Percentiles rank a stretch among this genome's conserved stretches.
Evolutionary conservation across 2,888 invertebrate species (phyloP).

Genomic region (Carterocephalus palaemon): DNA sequence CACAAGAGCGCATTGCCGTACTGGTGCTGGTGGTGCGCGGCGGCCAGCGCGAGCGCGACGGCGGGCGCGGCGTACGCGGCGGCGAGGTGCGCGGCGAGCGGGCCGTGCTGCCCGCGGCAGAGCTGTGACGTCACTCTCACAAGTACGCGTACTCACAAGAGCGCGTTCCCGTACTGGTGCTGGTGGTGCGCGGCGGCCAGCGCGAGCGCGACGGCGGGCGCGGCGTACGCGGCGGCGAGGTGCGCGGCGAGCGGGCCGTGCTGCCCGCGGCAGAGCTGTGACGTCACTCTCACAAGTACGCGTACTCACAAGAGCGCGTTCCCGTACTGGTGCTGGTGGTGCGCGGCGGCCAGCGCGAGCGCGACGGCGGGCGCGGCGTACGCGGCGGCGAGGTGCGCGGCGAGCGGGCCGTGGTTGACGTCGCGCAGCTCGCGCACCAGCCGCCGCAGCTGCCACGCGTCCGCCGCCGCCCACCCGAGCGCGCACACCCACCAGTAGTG

Average conservation of each 20-base stretch:
- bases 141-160: constrained; percentile 87
- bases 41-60: too few species aligned
- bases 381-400: constrained; percentile 94
- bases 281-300: not conserved
- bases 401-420: constrained; percentile 96
- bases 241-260: constrained; percentile 96
- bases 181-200: constrained; percentile 94
- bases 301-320: constrained; percentile 94
- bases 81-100: too few species aligned
- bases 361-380: constrained; percentile 95
- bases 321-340: constrained; percentile 96
- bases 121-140: not conserved
- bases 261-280: constrained; percentile 98
- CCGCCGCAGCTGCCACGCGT: constrained; percentile 94
- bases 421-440: constrained; percentile 97
- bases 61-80: too few species aligned
- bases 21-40: too few species aligned
- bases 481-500: constrained; percentile 96
- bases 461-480: constrained; percentile 95
- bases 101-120: too few species aligned
- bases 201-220: constrained; percentile 94
- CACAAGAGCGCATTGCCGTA: too few species aligned
- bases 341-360: constrained; percentile 93
- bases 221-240: constrained; percentile 93
- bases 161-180: constrained; percentile 95